These are phyloP conservation scores for Scaptomyza pallida DNA, from an alignment of 1,140 invertebrate genomes.

Conservation along the genomic window DNA sequence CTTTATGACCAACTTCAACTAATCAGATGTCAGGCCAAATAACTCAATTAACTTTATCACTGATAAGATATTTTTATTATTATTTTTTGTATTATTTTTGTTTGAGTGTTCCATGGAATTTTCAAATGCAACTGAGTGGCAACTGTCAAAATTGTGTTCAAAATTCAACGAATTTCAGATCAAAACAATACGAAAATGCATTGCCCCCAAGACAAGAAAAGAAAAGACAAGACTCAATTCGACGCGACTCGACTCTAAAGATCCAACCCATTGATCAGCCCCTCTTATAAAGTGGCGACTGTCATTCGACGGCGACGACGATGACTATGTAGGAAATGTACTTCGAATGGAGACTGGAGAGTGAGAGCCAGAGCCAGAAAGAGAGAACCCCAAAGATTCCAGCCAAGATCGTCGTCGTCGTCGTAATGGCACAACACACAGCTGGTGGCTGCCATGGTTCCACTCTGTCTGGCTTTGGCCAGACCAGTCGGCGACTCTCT, in stretches of 20 bases:
- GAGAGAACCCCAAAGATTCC: slow-evolving; percentile 14
- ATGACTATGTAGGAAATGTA: slow-evolving; percentile 77
- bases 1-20: slow-evolving; percentile 54
- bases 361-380: too few species aligned
- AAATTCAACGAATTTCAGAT: slow-evolving; percentile 79
- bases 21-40: slow-evolving; percentile 76
- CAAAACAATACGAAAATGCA: slow-evolving; percentile 80
- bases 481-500: slow-evolving; percentile 70
- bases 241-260: slow-evolving; percentile 52
- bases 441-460: slow-evolving; percentile 64
- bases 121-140: slow-evolving; percentile 66
- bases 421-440: slow-evolving; percentile 46
- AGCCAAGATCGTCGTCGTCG: slow-evolving; percentile 3
- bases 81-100: not conserved
- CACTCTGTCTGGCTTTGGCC: slow-evolving; percentile 70
- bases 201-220: slow-evolving; percentile 52
- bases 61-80: not conserved
- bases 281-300: slow-evolving; percentile 78
- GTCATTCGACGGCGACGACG: slow-evolving; percentile 65
- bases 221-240: slow-evolving; percentile 38
- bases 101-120: slow-evolving; percentile 63
- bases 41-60: slow-evolving; percentile 80
- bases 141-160: slow-evolving; percentile 77
- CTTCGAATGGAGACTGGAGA: slow-evolving; percentile 47
- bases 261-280: slow-evolving; percentile 69